Percentiles rank a stretch among this genome's conserved stretches.
Conservation (phyloP, 2,888 invertebrate genomes). For the Plagiodera versicolora region DNA sequence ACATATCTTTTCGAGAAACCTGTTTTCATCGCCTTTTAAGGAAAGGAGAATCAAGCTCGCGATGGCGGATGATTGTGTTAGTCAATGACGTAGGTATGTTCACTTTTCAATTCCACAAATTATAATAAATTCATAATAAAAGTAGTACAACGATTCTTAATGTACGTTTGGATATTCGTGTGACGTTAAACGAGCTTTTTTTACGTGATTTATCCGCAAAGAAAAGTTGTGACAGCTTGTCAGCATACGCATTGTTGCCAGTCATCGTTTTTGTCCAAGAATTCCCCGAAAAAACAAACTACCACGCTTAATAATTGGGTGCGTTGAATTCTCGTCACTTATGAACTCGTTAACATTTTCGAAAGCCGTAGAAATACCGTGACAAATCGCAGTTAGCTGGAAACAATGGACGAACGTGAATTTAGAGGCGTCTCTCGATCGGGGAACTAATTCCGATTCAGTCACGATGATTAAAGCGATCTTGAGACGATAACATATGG, state of each 20-base stretch:
- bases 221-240: too few species aligned
- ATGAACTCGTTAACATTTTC: background rate
- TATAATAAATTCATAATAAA: too few species aligned
- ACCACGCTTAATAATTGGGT: too few species aligned
- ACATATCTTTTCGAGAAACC: slow-evolving; percentile 18
- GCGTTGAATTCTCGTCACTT: too few species aligned
- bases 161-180: too few species aligned
- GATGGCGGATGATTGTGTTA: slow-evolving; percentile 30
- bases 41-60: slow-evolving; percentile 13
- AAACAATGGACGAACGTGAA: slow-evolving; percentile 19
- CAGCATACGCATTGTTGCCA: too few species aligned
- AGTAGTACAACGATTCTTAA: too few species aligned
- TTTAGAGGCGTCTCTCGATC: slow-evolving; percentile 25
- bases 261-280: too few species aligned
- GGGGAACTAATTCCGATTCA: slow-evolving; percentile 20
- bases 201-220: too few species aligned
- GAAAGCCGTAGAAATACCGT: background rate
- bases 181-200: too few species aligned
- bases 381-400: background rate
- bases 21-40: slow-evolving; percentile 30
- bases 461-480: slow-evolving; percentile 10
- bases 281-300: too few species aligned
- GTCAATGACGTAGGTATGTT: slow-evolving; percentile 20
- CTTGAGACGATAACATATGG: slow-evolving; percentile 21
- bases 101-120: slow-evolving; percentile 9